Evolutionary conservation across 2,113 vertebrate species (phyloP).

Genomic region (Salvelinus sp.): DNA sequence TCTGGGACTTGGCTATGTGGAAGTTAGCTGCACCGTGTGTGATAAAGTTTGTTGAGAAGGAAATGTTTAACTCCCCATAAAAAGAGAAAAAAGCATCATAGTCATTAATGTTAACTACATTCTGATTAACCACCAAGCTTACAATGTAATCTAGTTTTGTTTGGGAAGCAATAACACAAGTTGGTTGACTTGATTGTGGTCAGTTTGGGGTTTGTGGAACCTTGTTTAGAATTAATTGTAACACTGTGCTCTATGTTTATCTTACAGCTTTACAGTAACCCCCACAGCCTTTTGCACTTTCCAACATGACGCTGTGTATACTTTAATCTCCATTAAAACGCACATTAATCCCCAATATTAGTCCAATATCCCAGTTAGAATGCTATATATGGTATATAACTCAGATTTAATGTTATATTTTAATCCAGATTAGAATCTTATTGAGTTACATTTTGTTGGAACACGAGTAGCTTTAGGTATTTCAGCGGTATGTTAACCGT

Average conservation of each 20-base stretch:
- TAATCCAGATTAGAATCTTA: constrained; percentile 50
- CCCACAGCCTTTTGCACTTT: constrained; percentile 20
- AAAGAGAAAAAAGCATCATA: background rate
- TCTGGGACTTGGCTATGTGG: constrained; percentile 5
- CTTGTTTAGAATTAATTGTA: constrained; percentile 60
- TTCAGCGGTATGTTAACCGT: constrained; percentile 22
- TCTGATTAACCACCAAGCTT: constrained; percentile 21
- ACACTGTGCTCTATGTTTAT: constrained; percentile 45
- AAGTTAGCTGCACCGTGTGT: background rate
- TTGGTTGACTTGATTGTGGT: constrained; percentile 49
- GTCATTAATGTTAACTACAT: constrained; percentile 29
- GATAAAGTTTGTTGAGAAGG: background rate
- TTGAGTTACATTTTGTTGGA: constrained; percentile 22
- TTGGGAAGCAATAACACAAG: constrained; percentile 7
- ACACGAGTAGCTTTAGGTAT: constrained; percentile 38
- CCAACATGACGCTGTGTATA: constrained; percentile 23
- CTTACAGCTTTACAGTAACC: constrained; percentile 44
- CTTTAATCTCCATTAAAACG: constrained; percentile 26
- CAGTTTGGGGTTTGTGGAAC: constrained; percentile 54
- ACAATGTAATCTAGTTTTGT: constrained; percentile 33
- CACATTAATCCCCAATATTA: constrained; percentile 28
- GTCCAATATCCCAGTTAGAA: constrained; percentile 21
- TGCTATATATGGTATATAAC: constrained; percentile 28
- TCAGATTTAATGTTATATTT: constrained; percentile 32
- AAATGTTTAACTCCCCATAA: background rate